Conservation (phyloP, 2,888 invertebrate species). For the Caenorhabditis becei region DNA sequence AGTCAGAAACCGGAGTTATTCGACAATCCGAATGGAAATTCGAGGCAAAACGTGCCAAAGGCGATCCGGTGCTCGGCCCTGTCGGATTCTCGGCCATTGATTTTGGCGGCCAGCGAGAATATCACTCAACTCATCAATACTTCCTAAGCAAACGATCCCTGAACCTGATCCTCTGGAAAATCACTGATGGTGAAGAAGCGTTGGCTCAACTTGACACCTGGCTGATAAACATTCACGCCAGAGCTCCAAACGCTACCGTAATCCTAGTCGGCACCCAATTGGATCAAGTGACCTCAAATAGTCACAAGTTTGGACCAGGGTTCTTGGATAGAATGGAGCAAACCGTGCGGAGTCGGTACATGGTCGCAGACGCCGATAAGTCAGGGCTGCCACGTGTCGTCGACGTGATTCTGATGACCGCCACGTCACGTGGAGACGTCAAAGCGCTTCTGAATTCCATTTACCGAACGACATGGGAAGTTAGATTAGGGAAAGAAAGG, state of each 20-base stretch:
- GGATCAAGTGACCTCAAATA: slow-evolving; percentile 85
- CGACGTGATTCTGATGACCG: slow-evolving; percentile 61
- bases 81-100: slow-evolving; percentile 95
- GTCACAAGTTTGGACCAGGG: slow-evolving; percentile 84
- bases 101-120: slow-evolving; percentile 95
- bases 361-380: slow-evolving; percentile 96
- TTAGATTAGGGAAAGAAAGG: slow-evolving; percentile 88
- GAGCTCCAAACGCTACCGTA: slow-evolving; percentile 96
- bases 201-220: slow-evolving; percentile 93
- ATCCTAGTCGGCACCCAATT: slow-evolving; percentile 97
- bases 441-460: slow-evolving; percentile 86
- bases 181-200: slow-evolving; percentile 92
- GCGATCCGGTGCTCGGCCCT: slow-evolving; percentile 86
- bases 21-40: slow-evolving; percentile 96
- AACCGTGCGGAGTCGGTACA: slow-evolving; percentile 85
- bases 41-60: slow-evolving; percentile 84
- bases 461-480: slow-evolving; percentile 93
- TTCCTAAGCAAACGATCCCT: slow-evolving; percentile 95
- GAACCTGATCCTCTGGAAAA: slow-evolving; percentile 95
- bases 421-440: slow-evolving; percentile 90
- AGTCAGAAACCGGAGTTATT: slow-evolving; percentile 84
- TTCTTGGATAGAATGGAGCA: slow-evolving; percentile 88
- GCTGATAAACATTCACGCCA: slow-evolving; percentile 95
- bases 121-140: slow-evolving; percentile 98
- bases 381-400: slow-evolving; percentile 86